Evolutionary conservation across 2,888 invertebrate genomes (phyloP).

Genomic region (Oligia fasciuncula): DNA sequence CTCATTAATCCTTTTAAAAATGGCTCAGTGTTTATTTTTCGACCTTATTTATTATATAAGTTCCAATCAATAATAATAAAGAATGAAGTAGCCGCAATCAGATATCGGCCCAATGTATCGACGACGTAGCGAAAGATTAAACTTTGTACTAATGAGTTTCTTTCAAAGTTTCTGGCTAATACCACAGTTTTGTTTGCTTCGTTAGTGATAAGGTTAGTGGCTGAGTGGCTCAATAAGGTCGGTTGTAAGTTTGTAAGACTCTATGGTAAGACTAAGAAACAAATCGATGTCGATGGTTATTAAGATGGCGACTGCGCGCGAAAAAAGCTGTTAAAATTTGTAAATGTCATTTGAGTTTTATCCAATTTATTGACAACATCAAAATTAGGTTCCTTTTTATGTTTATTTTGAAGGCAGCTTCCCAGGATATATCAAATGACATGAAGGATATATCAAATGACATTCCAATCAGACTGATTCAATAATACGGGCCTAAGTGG

Average conservation of each 20-base stretch:
- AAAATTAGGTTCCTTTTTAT: slow-evolving; percentile 32
- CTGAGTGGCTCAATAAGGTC: slow-evolving; percentile 23
- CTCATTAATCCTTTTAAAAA: not conserved
- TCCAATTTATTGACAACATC: slow-evolving; percentile 7
- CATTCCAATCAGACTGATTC: too few relatives aligned
- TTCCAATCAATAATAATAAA: slow-evolving; percentile 14
- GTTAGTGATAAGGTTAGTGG: slow-evolving; percentile 33
- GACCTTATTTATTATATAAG: not conserved
- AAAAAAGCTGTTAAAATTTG: slow-evolving; percentile 5
- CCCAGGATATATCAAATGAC: too few relatives aligned
- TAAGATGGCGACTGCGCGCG: slow-evolving; percentile 25
- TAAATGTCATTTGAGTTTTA: slow-evolving; percentile 30
- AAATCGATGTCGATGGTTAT: slow-evolving; percentile 6
- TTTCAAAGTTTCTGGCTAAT: slow-evolving; percentile 38
- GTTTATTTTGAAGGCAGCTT: slow-evolving; percentile 10
- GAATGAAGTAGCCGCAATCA: slow-evolving; percentile 30
- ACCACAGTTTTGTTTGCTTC: slow-evolving; percentile 50
- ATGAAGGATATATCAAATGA: too few relatives aligned
- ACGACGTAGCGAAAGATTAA: slow-evolving; percentile 38
- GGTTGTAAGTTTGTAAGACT: slow-evolving; percentile 31
- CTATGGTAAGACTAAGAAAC: slow-evolving; percentile 17
- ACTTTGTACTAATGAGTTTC: slow-evolving; percentile 53
- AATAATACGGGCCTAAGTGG: too few relatives aligned
- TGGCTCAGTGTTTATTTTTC: not conserved
- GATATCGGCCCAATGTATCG: slow-evolving; percentile 33